Evolutionary conservation across 2,888 invertebrate genomes (phyloP).

Genomic region (Endotricha flammealis): DNA sequence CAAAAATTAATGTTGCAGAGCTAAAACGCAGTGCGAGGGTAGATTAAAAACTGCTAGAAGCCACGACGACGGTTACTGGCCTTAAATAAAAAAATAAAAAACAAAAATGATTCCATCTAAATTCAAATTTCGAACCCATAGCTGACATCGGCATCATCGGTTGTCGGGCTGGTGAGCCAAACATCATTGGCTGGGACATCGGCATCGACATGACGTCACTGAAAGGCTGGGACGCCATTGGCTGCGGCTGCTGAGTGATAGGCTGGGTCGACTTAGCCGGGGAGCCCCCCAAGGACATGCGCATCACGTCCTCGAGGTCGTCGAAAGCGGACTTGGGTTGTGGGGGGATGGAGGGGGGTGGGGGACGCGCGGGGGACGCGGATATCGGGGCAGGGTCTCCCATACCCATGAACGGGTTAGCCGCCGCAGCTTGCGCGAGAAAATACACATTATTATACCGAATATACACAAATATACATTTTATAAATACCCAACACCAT

Average conservation of each 20-base stretch:
- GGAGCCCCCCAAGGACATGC: conserved; percentile 82
- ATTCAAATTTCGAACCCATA: conserved; percentile 62
- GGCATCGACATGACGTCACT: conserved; percentile 57
- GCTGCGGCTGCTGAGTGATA: conserved; percentile 56
- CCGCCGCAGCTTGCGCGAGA: conserved; percentile 75
- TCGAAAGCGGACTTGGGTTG: conserved; percentile 81
- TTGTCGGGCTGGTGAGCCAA: conserved; percentile 65
- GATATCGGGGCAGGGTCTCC: conserved; percentile 69
- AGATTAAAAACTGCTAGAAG: conserved; percentile 17
- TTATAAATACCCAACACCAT: conserved; percentile 6
- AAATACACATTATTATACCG: conserved; percentile 28
- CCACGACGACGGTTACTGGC: conserved; percentile 15
- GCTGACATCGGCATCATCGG: conserved; percentile 72
- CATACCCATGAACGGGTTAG: conserved; percentile 83
- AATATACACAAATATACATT: background rate
- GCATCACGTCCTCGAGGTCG: conserved; percentile 83
- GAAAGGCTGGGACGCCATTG: conserved; percentile 57
- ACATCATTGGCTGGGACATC: conserved; percentile 64
- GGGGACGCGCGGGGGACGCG: conserved; percentile 74
- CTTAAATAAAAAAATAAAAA: conserved; percentile 28
- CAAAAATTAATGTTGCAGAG: conserved; percentile 22
- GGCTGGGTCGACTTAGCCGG: conserved; percentile 62
- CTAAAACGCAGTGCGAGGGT: conserved; percentile 29
- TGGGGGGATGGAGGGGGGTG: conserved; percentile 59
- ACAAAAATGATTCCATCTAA: conserved; percentile 45